Percentiles rank a stretch among this genome's conserved stretches.
phyloP scores from a whole-genome alignment of 2,113 vertebrate genomes.

The Octodon degus region DNA sequence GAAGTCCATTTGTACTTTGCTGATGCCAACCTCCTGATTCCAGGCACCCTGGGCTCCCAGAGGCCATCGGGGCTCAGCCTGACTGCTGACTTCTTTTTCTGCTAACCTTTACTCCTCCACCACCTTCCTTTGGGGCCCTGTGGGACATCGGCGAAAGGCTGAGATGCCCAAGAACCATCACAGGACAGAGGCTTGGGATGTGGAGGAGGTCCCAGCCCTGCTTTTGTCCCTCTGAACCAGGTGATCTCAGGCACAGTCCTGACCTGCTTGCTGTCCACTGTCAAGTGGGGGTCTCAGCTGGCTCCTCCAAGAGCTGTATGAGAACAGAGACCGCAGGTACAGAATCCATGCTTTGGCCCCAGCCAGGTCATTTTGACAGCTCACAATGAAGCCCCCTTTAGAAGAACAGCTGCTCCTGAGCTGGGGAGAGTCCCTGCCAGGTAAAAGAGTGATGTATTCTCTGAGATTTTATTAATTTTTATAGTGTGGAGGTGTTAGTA shows the following conservation, averaged over 20 bases:
- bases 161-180: not conserved
- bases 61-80: too few relatives aligned
- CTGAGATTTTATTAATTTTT: constrained; percentile 54
- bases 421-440: not conserved
- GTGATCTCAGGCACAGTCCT: not conserved
- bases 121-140: not conserved
- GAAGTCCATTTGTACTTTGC: not conserved
- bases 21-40: not conserved
- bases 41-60: not conserved
- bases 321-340: accelerated
- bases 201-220: not conserved
- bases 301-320: not conserved
- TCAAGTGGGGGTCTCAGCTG: not conserved
- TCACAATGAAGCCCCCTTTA: not conserved
- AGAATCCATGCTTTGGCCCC: not conserved
- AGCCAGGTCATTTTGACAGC: not conserved
- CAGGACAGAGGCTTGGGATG: accelerated
- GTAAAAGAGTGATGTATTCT: constrained; percentile 7
- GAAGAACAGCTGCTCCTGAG: not conserved
- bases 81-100: not conserved
- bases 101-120: not conserved
- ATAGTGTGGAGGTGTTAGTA: constrained; percentile 54
- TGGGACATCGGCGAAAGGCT: not conserved
- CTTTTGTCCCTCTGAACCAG: not conserved
- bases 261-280: not conserved